Base-by-base conservation (phyloP, 2,113 vertebrate genomes). In the Nycticebus coucang region DNA sequence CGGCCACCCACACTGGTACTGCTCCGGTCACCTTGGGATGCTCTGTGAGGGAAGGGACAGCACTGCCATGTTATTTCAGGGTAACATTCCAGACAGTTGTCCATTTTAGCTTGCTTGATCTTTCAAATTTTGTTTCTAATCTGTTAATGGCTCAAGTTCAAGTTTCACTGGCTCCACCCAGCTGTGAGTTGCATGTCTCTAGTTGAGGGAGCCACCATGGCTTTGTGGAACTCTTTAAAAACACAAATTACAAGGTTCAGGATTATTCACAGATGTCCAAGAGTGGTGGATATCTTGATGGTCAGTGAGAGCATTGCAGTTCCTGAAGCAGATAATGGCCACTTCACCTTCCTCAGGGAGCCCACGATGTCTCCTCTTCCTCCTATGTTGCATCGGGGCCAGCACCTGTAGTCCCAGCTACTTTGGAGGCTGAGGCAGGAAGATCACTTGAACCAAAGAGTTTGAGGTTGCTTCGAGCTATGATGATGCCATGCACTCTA, bases 241-340 rank as follows among this genome's bases (percentile, higher is more conserved):
- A 62, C 78, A 95, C 90, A 96, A 88, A 97, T 95, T 82, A 89
- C 55, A 88, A 92, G 69, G 62, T 64, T 95, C 24, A 18, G 89
- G 78, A 87, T 86, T 75, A 95, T 89, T 96, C 64, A 88, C 89
- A 94, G 94, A 97, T 94, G 92, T 87, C 72, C 0, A 14, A 18
- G 30, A 74, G 57, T 74, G 9, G 21, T 72, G 66, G 53, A 57
- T 77, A 71, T 50, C 64, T 12, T 82, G n/a, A 69, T 77, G 68
- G 91, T 94, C 68, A 82, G 10, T 19, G 83, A 96, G 11, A 22
- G 33, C 66, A 45, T 37, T 66, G 21, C 1, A 41, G 69, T 83
- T 68, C 66, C 11, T 60, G 66, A 92, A 93, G 87, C 30, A 85
- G 60, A 93, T 62, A 35, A 35, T 84, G 57, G 62, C 50, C 57